Percentiles rank a stretch among this genome's conserved stretches.
Evolutionary conservation across 2,113 vertebrate genomes (phyloP).

Genomic region (Raja brachyura): DNA sequence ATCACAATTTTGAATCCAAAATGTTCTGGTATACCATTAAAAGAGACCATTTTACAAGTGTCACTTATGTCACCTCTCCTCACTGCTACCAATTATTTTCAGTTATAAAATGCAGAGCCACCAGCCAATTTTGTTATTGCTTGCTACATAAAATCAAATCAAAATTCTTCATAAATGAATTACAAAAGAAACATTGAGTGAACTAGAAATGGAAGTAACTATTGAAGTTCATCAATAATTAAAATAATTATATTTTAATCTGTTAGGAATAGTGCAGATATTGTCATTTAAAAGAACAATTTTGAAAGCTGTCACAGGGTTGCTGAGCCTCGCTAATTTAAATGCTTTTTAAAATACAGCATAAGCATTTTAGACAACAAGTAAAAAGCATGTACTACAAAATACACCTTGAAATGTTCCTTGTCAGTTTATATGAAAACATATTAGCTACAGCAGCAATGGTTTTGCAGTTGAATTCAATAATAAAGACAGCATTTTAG

Average conservation of each 20-base stretch:
- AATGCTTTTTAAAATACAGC: not conserved
- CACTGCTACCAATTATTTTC: not conserved
- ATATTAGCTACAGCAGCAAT: not conserved
- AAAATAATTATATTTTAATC: not conserved
- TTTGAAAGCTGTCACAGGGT: not conserved
- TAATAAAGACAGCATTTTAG: not conserved
- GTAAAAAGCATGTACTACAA: not conserved
- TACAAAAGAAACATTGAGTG: not conserved
- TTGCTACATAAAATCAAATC: not conserved
- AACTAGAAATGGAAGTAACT: not conserved
- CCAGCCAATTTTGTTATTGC: not conserved
- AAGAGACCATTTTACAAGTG: not conserved
- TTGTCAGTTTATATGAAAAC: not conserved
- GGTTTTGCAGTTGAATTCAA: not conserved
- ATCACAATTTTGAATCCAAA: not conserved
- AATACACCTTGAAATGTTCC: not conserved
- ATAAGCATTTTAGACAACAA: not conserved
- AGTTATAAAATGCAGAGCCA: not conserved
- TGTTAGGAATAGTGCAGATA: not conserved
- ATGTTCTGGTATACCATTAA: not conserved
- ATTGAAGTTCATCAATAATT: not conserved
- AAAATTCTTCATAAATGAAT: not conserved
- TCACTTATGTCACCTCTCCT: not conserved
- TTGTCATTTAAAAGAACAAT: not conserved
- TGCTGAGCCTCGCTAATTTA: not conserved